Evolutionary conservation across 2,888 invertebrate species (phyloP).

Genomic region (Ophioninae sp.): DNA sequence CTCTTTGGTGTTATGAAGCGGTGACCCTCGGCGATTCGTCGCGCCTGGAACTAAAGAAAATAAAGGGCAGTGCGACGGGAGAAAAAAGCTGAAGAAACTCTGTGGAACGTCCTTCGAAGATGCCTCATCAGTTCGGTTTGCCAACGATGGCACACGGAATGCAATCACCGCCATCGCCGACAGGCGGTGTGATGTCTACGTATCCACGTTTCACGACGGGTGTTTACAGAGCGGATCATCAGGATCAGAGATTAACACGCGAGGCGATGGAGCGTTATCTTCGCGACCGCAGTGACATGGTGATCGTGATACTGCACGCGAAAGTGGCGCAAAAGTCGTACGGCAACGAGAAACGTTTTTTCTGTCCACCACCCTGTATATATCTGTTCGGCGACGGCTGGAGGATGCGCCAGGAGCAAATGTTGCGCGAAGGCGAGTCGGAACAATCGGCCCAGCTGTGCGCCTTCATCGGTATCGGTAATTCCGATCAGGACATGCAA

Average conservation of each 20-base stretch:
- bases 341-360: constrained; percentile 99
- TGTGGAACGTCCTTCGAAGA: constrained; percentile 81
- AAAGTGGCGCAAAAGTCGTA: constrained; percentile 99
- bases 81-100: not conserved
- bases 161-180: constrained; percentile 91
- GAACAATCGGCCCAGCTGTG: constrained; percentile 97
- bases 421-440: constrained; percentile 93
- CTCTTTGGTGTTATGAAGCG: constrained; percentile 58
- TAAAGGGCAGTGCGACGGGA: not conserved
- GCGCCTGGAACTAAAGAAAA: constrained; percentile 12
- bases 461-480: constrained; percentile 99
- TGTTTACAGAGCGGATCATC: constrained; percentile 85
- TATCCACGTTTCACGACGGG: constrained; percentile 87
- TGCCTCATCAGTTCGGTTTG: constrained; percentile 92
- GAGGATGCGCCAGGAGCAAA: constrained; percentile 96
- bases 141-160: constrained; percentile 87
- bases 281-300: constrained; percentile 96
- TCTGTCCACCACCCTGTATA: constrained; percentile 99
- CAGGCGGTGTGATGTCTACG: constrained; percentile 80
- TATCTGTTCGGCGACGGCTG: constrained; percentile 99
- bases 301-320: constrained; percentile 98
- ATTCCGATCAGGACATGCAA: constrained; percentile 99
- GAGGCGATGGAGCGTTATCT: constrained; percentile 99
- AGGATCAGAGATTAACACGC: constrained; percentile 91
- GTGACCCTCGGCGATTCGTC: constrained; percentile 43